These are phyloP conservation scores for Graptemys geographica DNA, from an alignment of 2,797 vertebrate species.

Conservation along the genomic window DNA sequence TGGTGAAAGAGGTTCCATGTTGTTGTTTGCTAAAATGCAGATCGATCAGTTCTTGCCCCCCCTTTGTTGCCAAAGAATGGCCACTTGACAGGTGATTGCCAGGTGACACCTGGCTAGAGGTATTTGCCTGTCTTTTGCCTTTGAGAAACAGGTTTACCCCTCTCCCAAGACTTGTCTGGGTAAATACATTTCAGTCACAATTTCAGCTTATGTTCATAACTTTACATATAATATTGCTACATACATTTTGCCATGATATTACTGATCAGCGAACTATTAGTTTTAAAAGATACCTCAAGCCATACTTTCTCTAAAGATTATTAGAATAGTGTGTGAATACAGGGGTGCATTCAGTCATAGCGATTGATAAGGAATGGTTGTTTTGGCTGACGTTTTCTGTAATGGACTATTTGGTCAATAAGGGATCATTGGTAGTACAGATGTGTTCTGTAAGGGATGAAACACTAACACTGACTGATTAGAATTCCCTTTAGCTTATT, in stretches of 20 bases:
- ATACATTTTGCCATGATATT: not conserved
- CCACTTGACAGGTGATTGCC: not conserved
- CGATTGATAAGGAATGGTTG: not conserved
- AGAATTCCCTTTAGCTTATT: not conserved
- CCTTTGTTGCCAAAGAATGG: not conserved
- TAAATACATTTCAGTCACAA: not conserved
- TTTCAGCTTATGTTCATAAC: not conserved
- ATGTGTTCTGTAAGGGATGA: not conserved
- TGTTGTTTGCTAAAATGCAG: no score
- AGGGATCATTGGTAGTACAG: not conserved
- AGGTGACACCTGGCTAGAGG: not conserved
- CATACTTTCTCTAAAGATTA: not conserved
- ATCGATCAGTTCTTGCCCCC: not conserved
- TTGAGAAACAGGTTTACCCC: no score
- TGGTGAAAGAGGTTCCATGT: no score
- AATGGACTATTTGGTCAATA: not conserved
- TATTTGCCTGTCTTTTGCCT: no score
- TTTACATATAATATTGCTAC: not conserved
- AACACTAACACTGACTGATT: not conserved
- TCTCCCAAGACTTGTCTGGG: not conserved
- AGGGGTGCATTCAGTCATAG: not conserved
- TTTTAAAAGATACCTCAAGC: not conserved
- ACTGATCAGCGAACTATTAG: not conserved
- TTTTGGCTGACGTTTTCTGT: not conserved
- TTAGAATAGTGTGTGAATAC: not conserved